Conservation (phyloP, 2,113 vertebrate species). For the Bufo gargarizans region DNA sequence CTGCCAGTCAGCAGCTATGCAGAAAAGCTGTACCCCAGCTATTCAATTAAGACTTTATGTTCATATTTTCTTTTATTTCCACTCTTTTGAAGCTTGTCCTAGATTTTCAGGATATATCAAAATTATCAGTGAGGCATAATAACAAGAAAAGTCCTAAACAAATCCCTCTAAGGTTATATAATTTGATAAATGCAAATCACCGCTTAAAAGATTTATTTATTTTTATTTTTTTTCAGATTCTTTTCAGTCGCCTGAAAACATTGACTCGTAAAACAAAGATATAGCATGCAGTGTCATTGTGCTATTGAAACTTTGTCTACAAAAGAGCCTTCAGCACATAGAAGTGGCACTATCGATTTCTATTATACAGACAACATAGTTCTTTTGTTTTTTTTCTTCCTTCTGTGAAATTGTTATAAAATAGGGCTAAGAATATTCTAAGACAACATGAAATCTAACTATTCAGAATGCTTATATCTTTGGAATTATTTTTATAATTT, state of each 20-base stretch:
- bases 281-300: slow-evolving; percentile 48
- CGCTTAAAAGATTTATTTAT: slow-evolving; percentile 4
- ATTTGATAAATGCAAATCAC: slow-evolving; percentile 51
- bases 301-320: slow-evolving; percentile 35
- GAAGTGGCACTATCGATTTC: slow-evolving; percentile 46
- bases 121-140: slow-evolving; percentile 20
- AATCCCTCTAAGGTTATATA: slow-evolving; percentile 27
- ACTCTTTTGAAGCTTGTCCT: background rate
- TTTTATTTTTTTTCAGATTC: slow-evolving; percentile 26
- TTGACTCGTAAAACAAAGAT: slow-evolving; percentile 50
- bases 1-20: background rate
- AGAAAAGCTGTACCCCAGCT: background rate
- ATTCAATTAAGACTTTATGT: background rate
- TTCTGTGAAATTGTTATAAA: slow-evolving; percentile 29
- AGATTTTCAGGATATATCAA: slow-evolving; percentile 26
- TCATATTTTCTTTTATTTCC: background rate
- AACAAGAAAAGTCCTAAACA: slow-evolving; percentile 17
- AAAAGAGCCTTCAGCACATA: slow-evolving; percentile 48
- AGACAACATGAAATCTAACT: background rate
- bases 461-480: background rate
- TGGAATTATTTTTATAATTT: background rate
- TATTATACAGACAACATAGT: slow-evolving; percentile 45
- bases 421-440: background rate
- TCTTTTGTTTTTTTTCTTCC: background rate
- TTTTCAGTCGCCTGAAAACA: slow-evolving; percentile 33